Evolutionary conservation across 1,140 invertebrate species (phyloP), one percentile per base, ranked within the genome.

Genomic region (Heliconius hewitsoni): DNA sequence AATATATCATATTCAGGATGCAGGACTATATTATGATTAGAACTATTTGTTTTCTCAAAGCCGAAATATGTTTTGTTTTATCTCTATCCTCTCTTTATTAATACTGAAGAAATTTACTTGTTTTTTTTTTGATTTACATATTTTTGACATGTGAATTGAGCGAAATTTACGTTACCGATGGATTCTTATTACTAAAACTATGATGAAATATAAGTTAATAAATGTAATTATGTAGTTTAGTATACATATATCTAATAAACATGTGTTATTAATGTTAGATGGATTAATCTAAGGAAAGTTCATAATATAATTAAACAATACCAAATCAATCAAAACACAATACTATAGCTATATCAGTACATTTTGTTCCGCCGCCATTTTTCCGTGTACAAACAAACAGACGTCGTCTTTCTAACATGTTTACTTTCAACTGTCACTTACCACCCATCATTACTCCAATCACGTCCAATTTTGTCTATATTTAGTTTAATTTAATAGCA

Each of bases 1-100:
- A 87, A 85, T 89, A 86, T 85, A 75, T 76, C 71, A 72, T 82
- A 77, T 82, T 71, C 85, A 90, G 88, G 88, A 90, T 90, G 87
- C 86, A 83, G 84, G 83, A 87, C 83, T 78, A 81, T 42, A 71
- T 39, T 66, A 23, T 34, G 42, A n/a, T 66, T 78, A 85, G 84
- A 87, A 86, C 86, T 87, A 86, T 89, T 79, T 89, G 85, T 87
- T 87, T 79, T 81, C 77, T 82, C 84, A 83, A 3, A 27, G 71
- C 71, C 34, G 16, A 72, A 72, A 72, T n/a, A n/a, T 72, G 34
- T 72, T n/a, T 71, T 19, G 71, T 71, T 71, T 66, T 30, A 66
- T 66, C 60, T 66, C 19, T 30, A 3, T 4, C 1, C 18, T 19
- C 50, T 19, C 18, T 52, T 52, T 52, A 19, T 52, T 52, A 52